phyloP scores from a whole-genome alignment of 1,140 invertebrate genomes.

The Ylistrum balloti region DNA sequence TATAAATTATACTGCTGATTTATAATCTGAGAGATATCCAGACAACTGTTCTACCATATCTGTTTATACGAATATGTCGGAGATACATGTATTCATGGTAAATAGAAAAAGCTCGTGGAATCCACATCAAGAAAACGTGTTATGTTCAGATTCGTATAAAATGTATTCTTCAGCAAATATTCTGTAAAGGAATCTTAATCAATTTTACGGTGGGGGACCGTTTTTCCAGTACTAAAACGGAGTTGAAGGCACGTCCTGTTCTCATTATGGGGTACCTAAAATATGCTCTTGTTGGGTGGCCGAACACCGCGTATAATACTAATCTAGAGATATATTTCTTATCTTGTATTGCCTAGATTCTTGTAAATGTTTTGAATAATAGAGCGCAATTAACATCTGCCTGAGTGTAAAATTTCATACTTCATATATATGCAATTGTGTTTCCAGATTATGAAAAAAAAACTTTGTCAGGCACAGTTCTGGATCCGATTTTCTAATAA shows the following conservation, averaged over 20 bases:
- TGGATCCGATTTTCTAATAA: no score
- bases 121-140: not conserved
- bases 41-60: constrained; percentile 14
- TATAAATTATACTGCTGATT: constrained; percentile 25
- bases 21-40: constrained; percentile 7
- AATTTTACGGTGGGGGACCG: constrained; percentile 15
- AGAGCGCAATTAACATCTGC: not conserved
- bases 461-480: no score
- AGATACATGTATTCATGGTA: not conserved
- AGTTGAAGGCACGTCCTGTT: not conserved
- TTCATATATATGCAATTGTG: no score
- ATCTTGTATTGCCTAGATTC: not conserved
- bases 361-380: not conserved
- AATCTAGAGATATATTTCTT: not conserved
- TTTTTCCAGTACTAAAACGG: constrained; percentile 27
- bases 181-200: constrained; percentile 21
- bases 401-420: not conserved
- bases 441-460: no score
- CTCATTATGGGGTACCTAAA: not conserved
- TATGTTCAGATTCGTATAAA: constrained; percentile 20
- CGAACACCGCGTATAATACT: not conserved
- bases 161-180: not conserved
- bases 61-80: not conserved
- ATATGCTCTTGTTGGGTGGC: constrained; percentile 29
- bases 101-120: not conserved